phyloP scores from a whole-genome alignment of 2,797 vertebrate genomes.

The Melanogrammus aeglefinus region DNA sequence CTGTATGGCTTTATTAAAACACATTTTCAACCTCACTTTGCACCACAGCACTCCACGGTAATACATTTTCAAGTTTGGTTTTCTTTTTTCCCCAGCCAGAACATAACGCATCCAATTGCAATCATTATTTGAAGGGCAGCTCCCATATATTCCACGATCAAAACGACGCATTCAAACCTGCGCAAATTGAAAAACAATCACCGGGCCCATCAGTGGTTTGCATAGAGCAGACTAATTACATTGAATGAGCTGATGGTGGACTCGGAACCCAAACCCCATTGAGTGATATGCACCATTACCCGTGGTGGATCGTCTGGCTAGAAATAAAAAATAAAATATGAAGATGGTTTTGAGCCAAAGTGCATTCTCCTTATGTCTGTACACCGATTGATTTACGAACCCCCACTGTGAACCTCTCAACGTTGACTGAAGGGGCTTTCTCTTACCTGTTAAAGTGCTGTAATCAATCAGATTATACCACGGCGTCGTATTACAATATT shows the following conservation, averaged over 20 bases:
- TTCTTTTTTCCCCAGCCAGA: not conserved
- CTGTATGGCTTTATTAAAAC: no score
- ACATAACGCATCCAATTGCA: not conserved
- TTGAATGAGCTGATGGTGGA: not conserved
- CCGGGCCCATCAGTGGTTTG: not conserved
- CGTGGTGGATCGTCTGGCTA: not conserved
- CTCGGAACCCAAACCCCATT: not conserved
- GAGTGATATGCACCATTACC: not conserved
- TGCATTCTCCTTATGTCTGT: not conserved
- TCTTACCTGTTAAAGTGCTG: not conserved
- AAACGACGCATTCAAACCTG: not conserved
- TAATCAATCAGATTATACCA: not conserved
- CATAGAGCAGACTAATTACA: not conserved
- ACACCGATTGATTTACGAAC: not conserved
- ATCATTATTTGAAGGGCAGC: not conserved
- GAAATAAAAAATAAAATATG: not conserved
- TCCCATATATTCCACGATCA: not conserved
- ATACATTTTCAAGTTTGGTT: no score
- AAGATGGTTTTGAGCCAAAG: not conserved
- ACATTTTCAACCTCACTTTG: no score
- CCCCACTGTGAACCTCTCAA: not conserved
- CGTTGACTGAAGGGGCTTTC: not conserved
- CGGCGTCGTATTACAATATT: not conserved
- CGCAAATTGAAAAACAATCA: not conserved
- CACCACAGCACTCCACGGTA: no score